Evolutionary conservation across 2,113 vertebrate genomes (phyloP).

Genomic region (Atlantisia rogersi): DNA sequence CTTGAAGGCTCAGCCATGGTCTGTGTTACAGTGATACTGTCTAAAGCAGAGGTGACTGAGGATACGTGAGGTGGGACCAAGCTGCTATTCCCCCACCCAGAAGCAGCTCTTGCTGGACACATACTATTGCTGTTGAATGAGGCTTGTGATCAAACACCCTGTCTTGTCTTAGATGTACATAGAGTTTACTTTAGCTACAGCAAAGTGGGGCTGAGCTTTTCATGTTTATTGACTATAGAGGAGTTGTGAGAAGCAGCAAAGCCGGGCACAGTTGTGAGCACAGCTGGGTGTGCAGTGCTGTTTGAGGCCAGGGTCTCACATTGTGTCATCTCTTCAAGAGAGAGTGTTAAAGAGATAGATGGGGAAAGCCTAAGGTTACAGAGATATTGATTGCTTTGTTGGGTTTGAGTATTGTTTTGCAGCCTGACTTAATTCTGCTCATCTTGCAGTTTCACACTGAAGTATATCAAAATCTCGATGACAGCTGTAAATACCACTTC

Average conservation of each 20-base stretch:
- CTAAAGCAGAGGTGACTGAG: neutral
- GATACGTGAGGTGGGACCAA: neutral
- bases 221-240: neutral
- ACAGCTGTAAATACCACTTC: neutral
- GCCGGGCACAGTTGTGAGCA: neutral
- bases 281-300: neutral
- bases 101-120: neutral
- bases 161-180: neutral
- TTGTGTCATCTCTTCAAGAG: neutral
- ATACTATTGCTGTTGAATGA: neutral
- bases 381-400: neutral
- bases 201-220: neutral
- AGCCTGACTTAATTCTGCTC: neutral
- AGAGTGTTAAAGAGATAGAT: neutral
- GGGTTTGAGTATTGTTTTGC: neutral
- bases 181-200: neutral
- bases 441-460: neutral
- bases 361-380: neutral
- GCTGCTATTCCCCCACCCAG: neutral
- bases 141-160: neutral
- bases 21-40: neutral
- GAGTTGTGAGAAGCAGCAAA: rapidly evolving
- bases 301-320: neutral
- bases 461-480: neutral
- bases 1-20: neutral